Conservation (phyloP, 2,797 vertebrate species). For the Otus scops region DNA sequence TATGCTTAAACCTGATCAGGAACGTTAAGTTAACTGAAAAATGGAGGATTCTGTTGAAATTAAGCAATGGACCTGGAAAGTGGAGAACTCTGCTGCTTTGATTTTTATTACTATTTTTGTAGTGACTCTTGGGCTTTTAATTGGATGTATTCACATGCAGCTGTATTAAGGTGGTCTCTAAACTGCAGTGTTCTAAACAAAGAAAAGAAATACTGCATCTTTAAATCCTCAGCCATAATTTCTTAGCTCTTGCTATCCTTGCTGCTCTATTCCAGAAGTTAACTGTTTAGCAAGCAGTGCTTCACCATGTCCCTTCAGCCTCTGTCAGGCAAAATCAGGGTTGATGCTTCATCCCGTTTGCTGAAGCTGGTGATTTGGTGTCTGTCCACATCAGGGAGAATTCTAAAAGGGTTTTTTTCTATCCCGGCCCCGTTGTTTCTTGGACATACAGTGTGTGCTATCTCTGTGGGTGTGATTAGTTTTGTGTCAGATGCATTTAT, state of each 20-base stretch:
- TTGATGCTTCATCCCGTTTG: neutral
- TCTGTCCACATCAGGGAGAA: neutral
- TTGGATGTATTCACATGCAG: neutral
- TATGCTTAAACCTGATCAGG: neutral
- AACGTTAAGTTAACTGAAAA: neutral
- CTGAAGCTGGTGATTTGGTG: neutral
- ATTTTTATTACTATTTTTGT: slow-evolving; percentile 7
- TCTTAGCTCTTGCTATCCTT: neutral
- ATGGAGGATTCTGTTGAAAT: neutral
- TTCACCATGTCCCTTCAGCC: neutral
- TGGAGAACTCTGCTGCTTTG: neutral
- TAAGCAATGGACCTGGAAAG: neutral
- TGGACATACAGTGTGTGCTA: slow-evolving; percentile 8
- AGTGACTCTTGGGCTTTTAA: slow-evolving; percentile 1
- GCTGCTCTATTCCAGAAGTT: neutral
- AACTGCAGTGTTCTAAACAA: slow-evolving; percentile 1
- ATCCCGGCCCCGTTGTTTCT: neutral
- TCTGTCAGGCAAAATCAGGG: neutral
- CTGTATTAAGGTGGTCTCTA: neutral
- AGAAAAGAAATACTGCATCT: slow-evolving; percentile 37
- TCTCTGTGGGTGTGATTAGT: slow-evolving; percentile 35
- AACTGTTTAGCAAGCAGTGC: neutral
- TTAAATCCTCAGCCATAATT: slow-evolving; percentile 35
- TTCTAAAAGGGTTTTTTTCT: slow-evolving; percentile 45
- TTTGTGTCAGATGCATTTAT: slow-evolving; percentile 42